These are phyloP conservation scores for Esox masquinongy DNA, from an alignment of 2,797 vertebrate genomes.

Conservation along the genomic window DNA sequence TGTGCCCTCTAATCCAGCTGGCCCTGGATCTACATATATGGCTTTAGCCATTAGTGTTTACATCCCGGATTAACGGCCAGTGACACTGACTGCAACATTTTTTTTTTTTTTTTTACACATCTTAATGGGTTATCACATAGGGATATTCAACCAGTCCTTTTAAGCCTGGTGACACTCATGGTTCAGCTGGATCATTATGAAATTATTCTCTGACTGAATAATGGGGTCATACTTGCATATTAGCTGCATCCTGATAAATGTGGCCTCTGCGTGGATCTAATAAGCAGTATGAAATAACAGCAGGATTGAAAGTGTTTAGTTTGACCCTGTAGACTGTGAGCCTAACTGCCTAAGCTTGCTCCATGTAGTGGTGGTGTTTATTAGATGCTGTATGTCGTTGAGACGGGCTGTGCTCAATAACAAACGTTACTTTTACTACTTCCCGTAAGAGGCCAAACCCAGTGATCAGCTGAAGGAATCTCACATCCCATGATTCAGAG, in stretches of 20 bases:
- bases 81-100: background rate
- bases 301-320: background rate
- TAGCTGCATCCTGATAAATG: background rate
- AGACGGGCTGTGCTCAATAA: slow-evolving; percentile 5
- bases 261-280: background rate
- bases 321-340: background rate
- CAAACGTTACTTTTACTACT: too few species aligned
- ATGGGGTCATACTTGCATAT: background rate
- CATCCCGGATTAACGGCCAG: slow-evolving; percentile 59
- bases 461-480: slow-evolving; percentile 46
- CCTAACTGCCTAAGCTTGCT: background rate
- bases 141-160: too few species aligned
- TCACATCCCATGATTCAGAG: slow-evolving; percentile 50
- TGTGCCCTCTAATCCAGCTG: slow-evolving; percentile 48
- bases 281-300: background rate
- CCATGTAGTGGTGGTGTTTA: slow-evolving; percentile 38
- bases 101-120: background rate
- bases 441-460: slow-evolving; percentile 32
- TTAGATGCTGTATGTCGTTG: slow-evolving; percentile 37
- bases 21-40: slow-evolving; percentile 28
- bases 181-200: too few species aligned
- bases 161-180: too few species aligned
- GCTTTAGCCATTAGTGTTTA: slow-evolving; percentile 41
- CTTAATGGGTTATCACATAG: too few species aligned
- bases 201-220: too few species aligned